Conservation (phyloP, 2,888 invertebrate species). For the Caenorhabditis doughertyi region DNA sequence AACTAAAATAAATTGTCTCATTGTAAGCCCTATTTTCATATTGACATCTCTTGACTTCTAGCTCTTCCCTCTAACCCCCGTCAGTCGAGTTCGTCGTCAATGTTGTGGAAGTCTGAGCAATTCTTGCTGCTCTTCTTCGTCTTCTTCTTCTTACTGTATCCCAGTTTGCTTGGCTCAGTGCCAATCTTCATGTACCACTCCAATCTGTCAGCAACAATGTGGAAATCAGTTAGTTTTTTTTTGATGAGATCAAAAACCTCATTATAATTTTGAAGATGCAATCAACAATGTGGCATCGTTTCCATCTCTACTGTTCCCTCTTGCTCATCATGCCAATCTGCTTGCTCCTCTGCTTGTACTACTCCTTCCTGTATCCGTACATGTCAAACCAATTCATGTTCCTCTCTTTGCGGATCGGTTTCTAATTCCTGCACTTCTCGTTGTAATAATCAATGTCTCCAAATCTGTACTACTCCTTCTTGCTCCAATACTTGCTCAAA, state of each 20-base stretch:
- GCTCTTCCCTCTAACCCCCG: conserved; percentile 5
- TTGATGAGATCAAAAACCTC: background rate
- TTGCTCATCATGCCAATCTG: conserved; percentile 59
- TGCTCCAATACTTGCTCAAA: conserved; percentile 55
- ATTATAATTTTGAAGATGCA: conserved; percentile 24
- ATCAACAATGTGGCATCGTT: conserved; percentile 35
- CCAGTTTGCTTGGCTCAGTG: conserved; percentile 59
- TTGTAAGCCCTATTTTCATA: no score
- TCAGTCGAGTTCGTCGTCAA: conserved; percentile 59
- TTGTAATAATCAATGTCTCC: conserved; percentile 50
- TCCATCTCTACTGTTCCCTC: conserved; percentile 28
- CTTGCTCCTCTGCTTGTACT: conserved; percentile 57
- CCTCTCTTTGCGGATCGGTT: conserved; percentile 18
- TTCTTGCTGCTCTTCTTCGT: conserved; percentile 33
- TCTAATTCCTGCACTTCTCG: conserved; percentile 34
- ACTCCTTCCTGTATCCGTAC: conserved; percentile 52
- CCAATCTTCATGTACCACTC: conserved; percentile 42
- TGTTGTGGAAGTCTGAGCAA: conserved; percentile 43
- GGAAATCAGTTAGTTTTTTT: conserved; percentile 47
- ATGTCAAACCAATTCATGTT: conserved; percentile 52
- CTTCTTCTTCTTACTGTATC: conserved; percentile 36
- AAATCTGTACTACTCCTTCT: conserved; percentile 53
- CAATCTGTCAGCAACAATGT: conserved; percentile 32
- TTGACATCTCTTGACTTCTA: background rate
- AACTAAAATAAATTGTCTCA: no score